Evolutionary conservation across 2,888 invertebrate species (phyloP).

Genomic region (Hemaris fuciformis): DNA sequence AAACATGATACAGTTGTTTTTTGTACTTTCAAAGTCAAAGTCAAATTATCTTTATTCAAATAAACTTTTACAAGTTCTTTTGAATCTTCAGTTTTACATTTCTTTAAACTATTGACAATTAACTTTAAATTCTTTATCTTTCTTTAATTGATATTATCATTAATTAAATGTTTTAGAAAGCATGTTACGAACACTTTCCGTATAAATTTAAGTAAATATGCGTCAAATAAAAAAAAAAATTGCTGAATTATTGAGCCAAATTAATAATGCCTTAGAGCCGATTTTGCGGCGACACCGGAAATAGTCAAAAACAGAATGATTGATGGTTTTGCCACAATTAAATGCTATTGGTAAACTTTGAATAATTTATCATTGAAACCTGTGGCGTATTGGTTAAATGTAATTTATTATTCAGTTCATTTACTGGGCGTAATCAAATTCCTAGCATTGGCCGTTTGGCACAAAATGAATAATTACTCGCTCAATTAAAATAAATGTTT

Average conservation of each 20-base stretch:
- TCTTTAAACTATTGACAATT: no score
- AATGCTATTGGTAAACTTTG: constrained; percentile 20
- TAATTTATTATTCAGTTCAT: constrained; percentile 21
- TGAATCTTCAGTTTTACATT: no score
- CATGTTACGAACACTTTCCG: no score
- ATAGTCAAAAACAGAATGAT: constrained; percentile 15
- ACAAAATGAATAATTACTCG: background rate
- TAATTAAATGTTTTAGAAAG: no score
- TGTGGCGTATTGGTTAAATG: constrained; percentile 26
- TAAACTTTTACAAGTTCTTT: no score
- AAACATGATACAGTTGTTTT: no score
- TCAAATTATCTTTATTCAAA: no score
- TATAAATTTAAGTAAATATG: background rate
- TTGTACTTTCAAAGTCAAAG: no score
- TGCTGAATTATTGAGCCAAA: background rate
- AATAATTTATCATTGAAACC: constrained; percentile 29
- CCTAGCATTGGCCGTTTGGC: background rate
- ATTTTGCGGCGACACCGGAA: background rate
- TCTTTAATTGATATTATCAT: no score
- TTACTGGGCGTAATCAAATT: constrained; percentile 7
- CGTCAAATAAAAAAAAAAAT: no score
- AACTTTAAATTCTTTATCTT: no score
- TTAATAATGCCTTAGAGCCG: background rate
- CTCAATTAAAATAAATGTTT: background rate
- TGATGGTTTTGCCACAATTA: constrained; percentile 21